Base-by-base conservation (phyloP, 2,113 vertebrate genomes). In the Pontoporia blainvillei region DNA sequence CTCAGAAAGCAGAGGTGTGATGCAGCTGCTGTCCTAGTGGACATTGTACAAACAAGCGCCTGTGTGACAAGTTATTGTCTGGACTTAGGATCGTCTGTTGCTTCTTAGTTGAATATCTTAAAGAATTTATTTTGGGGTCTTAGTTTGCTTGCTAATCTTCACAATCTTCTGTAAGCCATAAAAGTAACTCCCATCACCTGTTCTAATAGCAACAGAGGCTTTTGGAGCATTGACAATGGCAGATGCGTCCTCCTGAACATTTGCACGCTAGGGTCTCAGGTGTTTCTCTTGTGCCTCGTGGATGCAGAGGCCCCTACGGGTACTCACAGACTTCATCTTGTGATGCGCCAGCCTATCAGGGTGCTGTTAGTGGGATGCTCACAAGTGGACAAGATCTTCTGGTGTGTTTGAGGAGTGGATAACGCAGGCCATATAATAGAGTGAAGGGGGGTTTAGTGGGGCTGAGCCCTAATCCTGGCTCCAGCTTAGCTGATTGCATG, bases 111-210 rank as follows among this genome's bases (percentile, higher is more conserved):
- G 73, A 89, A 61, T 86, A 86, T 83, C 46, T 59, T 91, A 87
- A 62, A 96, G 81, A 95, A 89, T 91, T 62, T 64, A 39, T 75
- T 59, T 41, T 85, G 82, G 86, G 46, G 92, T 86, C 82, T 87
- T 86, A 49, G 64, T 96, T 95, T 96, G 89, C 76, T 96, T 79
- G 72, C 46, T 96, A 96, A 96, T 97, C 97, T 83, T 97, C 49
- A 95, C 85, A 96, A 83, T 96, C 94, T 86, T 85, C 69, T 89
- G 20, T 97, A 96, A 96, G 87, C 76, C 92, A 46, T 46, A 14
- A 66, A 91, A 96, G 67, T 93, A 86, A 91, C 41, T 92, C 67
- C 57, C 27, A n/a, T 64, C 67, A 64, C 12, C 36, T 89, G 69
- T 52, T 96, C 36, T 79, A 69, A 92, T 17, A 96, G 75, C 46